Conservation (phyloP, 2,888 invertebrate genomes). For the Zygaena filipendulae region DNA sequence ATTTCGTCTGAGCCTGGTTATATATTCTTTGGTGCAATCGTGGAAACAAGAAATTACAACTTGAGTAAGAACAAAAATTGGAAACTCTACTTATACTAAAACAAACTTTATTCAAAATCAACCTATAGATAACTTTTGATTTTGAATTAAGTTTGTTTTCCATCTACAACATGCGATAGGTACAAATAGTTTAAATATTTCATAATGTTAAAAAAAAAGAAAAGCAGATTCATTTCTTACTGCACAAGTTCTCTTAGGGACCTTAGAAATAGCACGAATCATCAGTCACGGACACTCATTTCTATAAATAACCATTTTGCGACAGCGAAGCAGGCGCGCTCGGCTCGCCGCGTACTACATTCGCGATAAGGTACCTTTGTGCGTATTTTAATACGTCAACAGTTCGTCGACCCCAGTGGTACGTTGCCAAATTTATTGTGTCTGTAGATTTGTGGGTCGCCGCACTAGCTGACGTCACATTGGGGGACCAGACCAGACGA, state of each 20-base stretch:
- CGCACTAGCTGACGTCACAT: constrained; percentile 53
- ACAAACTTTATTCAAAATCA: no score
- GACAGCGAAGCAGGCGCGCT: constrained; percentile 41
- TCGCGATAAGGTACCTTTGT: constrained; percentile 61
- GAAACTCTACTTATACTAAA: no score
- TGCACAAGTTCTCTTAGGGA: constrained; percentile 30
- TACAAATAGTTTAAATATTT: no score
- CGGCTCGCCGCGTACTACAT: constrained; percentile 52
- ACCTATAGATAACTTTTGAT: no score
- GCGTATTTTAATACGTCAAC: constrained; percentile 66
- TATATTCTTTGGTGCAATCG: no score
- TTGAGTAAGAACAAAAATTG: no score
- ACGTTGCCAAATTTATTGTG: constrained; percentile 63
- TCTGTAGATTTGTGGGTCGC: constrained; percentile 68
- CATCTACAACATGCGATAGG: no score
- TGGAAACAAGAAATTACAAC: no score
- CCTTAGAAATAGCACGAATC: constrained; percentile 47
- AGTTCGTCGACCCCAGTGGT: constrained; percentile 58
- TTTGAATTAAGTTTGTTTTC: no score
- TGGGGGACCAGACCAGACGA: constrained; percentile 55
- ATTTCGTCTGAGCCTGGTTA: no score
- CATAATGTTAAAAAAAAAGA: no score
- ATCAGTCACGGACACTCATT: constrained; percentile 50
- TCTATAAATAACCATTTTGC: constrained; percentile 61
- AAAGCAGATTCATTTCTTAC: no score